These are phyloP conservation scores for Tethya wilhelma DNA, from an alignment of 37 sponge, comb jelly and placozoan genomes.

Conservation along the genomic window DNA sequence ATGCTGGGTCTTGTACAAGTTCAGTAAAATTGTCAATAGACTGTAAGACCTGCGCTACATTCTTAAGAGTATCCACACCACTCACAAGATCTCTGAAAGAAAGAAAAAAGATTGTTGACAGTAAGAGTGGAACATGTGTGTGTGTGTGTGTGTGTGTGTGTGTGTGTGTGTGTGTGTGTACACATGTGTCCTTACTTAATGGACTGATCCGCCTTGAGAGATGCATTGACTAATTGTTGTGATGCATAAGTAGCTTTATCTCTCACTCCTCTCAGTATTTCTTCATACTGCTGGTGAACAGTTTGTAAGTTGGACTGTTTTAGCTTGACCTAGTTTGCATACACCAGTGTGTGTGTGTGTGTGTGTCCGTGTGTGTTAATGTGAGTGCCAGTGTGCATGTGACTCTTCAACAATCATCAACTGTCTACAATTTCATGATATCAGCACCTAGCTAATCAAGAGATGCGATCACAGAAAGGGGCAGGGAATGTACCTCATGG, in stretches of 20 bases:
- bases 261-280: conserved; percentile 55
- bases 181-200: conserved; percentile 42
- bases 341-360: conserved; percentile 1
- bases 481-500: too few species aligned
- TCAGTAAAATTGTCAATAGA: conserved; percentile 65
- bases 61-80: conserved; percentile 70
- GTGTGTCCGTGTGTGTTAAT: not conserved
- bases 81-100: conserved; percentile 51
- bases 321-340: conserved; percentile 38
- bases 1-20: not conserved
- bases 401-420: too few species aligned
- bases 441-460: too few species aligned
- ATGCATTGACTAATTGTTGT: conserved; percentile 50
- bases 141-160: not conserved
- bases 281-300: conserved; percentile 64
- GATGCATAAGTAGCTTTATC: conserved; percentile 70
- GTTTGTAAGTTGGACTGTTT: conserved; percentile 21
- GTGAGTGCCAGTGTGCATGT: not conserved
- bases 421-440: too few species aligned
- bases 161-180: not conserved
- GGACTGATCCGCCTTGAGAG: conserved; percentile 62
- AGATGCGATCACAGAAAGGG: too few species aligned
- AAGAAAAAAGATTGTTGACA: not conserved
- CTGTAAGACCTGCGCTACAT: conserved; percentile 56
- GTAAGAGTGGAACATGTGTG: not conserved